Evolutionary conservation across 2,888 invertebrate species (phyloP).

Genomic region (Druceiella hillmani): DNA sequence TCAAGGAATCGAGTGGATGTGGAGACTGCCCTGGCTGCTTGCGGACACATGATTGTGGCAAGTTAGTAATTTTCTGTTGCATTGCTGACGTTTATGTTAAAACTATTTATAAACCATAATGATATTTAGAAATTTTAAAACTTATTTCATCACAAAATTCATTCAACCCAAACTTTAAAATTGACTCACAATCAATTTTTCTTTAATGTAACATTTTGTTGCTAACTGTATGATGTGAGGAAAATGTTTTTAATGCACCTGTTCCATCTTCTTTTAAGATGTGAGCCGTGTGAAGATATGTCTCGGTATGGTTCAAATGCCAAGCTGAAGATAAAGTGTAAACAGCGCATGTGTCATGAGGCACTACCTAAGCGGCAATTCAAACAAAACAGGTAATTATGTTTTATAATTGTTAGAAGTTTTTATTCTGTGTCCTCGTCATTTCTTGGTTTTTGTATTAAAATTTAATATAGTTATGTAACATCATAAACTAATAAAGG

Average conservation of each 20-base stretch:
- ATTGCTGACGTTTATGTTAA: constrained; percentile 1
- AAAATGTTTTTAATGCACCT: constrained; percentile 1
- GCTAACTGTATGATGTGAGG: too few relatives aligned
- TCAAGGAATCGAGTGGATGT: constrained; percentile 38
- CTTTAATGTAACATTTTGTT: not conserved
- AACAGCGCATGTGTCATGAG: constrained; percentile 46
- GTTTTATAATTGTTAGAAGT: too few relatives aligned
- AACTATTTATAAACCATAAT: not conserved
- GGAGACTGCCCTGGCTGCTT: constrained; percentile 45
- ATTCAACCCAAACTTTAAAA: not conserved
- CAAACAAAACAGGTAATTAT: constrained; percentile 32
- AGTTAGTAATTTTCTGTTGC: constrained; percentile 32
- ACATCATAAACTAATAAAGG: too few relatives aligned
- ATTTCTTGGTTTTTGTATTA: too few relatives aligned
- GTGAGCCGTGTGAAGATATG: constrained; percentile 49
- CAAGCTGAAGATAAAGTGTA: constrained; percentile 48
- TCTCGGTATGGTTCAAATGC: constrained; percentile 50
- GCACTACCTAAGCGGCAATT: constrained; percentile 32
- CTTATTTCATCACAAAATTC: not conserved
- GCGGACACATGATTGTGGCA: constrained; percentile 43
- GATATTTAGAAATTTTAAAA: constrained; percentile 1
- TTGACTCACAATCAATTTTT: not conserved
- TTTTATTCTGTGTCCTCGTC: too few relatives aligned
- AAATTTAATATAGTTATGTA: too few relatives aligned
- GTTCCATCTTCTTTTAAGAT: constrained; percentile 31